Percentiles rank a stretch among this genome's conserved stretches.
Evolutionary conservation across 1,140 invertebrate genomes (phyloP).

Genomic region (Nasonia longicornis): DNA sequence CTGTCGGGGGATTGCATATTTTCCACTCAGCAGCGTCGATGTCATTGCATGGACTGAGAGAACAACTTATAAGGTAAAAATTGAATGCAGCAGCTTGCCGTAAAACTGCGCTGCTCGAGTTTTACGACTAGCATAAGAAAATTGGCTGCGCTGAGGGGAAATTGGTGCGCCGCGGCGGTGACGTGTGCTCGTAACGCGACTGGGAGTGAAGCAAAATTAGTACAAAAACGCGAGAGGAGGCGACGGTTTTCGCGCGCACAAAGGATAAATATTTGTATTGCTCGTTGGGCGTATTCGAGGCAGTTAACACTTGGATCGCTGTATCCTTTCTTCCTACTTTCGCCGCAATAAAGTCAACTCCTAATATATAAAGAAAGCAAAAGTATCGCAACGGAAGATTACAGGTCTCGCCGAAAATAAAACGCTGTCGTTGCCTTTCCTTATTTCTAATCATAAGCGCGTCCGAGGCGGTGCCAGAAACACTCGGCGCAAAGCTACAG

Average conservation of each 20-base stretch:
- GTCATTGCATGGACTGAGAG: neutral
- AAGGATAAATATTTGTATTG: neutral
- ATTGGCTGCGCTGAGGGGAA: neutral
- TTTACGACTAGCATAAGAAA: conserved; percentile 40
- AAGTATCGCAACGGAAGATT: no score
- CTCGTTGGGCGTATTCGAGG: neutral
- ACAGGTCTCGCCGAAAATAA: no score
- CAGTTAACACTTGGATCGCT: neutral
- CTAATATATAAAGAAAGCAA: neutral
- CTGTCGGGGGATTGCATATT: conserved; percentile 8
- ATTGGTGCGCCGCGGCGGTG: neutral
- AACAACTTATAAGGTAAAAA: neutral
- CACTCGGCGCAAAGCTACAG: neutral
- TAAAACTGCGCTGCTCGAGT: conserved; percentile 10
- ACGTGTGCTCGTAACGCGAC: neutral
- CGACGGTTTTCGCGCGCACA: neutral
- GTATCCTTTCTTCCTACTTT: no score
- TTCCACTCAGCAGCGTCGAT: neutral
- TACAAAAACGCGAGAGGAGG: neutral
- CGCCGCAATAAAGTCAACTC: no score
- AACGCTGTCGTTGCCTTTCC: no score
- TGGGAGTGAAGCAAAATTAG: neutral
- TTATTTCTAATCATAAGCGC: neutral
- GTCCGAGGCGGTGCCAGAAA: neutral
- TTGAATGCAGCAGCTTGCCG: neutral